phyloP scores from a whole-genome alignment of 1,140 invertebrate genomes.

The Stenopsyche tienmushanensis region DNA sequence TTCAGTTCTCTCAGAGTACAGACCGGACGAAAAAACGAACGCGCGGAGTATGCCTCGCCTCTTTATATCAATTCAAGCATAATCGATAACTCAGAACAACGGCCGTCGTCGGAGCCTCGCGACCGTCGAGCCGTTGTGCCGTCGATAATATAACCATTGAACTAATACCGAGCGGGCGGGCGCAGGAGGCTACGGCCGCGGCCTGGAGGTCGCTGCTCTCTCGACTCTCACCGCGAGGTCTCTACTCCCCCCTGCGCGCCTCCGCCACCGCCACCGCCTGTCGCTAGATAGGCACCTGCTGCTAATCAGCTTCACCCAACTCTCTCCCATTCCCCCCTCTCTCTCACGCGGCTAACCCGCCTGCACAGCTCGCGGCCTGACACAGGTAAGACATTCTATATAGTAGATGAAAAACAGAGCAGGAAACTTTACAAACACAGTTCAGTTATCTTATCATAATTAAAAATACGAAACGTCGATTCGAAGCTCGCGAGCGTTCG shows the following conservation, averaged over 20 bases:
- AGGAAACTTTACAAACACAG: neutral
- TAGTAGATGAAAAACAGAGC: constrained; percentile 21
- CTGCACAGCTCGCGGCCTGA: constrained; percentile 37
- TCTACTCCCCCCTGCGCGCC: constrained; percentile 12
- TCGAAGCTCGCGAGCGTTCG: no score
- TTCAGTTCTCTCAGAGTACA: no score
- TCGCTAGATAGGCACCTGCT: constrained; percentile 23
- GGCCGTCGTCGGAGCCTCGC: no score
- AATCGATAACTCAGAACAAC: no score
- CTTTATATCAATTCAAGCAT: no score
- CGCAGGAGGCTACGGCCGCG: constrained; percentile 18
- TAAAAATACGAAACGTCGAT: no score
- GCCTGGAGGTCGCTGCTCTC: constrained; percentile 19
- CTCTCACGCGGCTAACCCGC: constrained; percentile 31
- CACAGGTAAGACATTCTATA: constrained; percentile 35
- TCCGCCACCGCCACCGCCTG: constrained; percentile 21
- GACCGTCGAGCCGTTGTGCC: constrained; percentile 15
- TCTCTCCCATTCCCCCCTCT: constrained; percentile 18
- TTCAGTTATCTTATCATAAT: no score
- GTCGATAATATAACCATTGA: constrained; percentile 23
- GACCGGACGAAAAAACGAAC: no score
- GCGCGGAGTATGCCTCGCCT: no score
- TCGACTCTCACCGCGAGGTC: constrained; percentile 11
- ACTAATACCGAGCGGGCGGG: constrained; percentile 20
- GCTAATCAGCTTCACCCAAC: constrained; percentile 31